Evolutionary conservation across 2,113 vertebrate species (phyloP).

Genomic region (Rhinolophus sinicus): DNA sequence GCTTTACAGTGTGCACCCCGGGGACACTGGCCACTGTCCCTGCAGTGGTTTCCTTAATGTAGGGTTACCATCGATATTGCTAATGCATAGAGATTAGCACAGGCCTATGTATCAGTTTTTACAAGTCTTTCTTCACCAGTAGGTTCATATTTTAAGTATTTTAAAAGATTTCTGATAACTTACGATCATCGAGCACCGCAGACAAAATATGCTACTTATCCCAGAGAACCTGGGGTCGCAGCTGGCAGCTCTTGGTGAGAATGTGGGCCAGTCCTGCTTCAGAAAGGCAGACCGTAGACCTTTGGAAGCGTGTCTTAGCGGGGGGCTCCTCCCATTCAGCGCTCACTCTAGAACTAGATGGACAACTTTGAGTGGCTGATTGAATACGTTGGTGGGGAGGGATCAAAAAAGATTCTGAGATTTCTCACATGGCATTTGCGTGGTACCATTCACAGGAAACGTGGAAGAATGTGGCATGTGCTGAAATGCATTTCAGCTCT

Average conservation of each 20-base stretch:
- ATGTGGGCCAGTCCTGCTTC: background rate
- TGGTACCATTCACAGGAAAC: background rate
- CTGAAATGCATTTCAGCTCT: background rate
- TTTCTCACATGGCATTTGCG: background rate
- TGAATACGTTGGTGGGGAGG: no score
- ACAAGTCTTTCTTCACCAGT: slow-evolving; percentile 80
- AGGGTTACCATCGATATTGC: slow-evolving; percentile 81
- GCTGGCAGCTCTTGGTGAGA: background rate
- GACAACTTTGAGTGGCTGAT: background rate
- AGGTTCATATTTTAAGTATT: slow-evolving; percentile 79
- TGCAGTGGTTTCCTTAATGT: slow-evolving; percentile 60
- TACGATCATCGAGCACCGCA: slow-evolving; percentile 74
- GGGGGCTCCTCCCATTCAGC: background rate
- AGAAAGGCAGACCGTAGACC: background rate
- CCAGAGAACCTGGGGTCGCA: background rate
- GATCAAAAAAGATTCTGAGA: background rate
- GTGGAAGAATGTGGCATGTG: background rate
- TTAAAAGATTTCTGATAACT: slow-evolving; percentile 72
- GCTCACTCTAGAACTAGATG: background rate
- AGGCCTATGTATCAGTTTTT: slow-evolving; percentile 81
- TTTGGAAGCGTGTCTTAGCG: background rate
- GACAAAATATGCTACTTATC: slow-evolving; percentile 76
- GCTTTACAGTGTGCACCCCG: slow-evolving; percentile 79
- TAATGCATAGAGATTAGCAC: slow-evolving; percentile 79
- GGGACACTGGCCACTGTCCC: slow-evolving; percentile 69